These are phyloP conservation scores for Mercenaria mercenaria DNA, from an alignment of 1,140 invertebrate species.

Conservation along the genomic window DNA sequence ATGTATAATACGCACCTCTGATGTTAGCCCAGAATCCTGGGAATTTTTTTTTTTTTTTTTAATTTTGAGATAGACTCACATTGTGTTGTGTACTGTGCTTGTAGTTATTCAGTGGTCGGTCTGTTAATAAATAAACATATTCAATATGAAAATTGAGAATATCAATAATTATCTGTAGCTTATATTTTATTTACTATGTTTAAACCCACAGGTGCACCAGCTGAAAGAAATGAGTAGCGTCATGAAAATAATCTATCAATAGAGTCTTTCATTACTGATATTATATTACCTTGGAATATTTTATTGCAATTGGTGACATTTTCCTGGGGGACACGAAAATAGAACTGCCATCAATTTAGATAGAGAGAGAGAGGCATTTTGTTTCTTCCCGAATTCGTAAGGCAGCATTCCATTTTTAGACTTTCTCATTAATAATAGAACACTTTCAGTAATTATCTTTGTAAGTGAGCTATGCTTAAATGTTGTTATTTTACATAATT, in stretches of 20 bases:
- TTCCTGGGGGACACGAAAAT: background rate
- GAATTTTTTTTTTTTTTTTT: too few relatives aligned
- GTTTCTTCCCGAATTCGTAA: background rate
- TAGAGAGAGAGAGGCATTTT: background rate
- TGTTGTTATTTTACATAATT: too few relatives aligned
- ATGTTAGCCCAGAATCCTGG: too few relatives aligned
- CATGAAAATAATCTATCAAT: background rate
- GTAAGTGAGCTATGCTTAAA: too few relatives aligned
- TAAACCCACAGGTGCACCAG: background rate
- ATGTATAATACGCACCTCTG: too few relatives aligned
- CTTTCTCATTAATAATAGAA: conserved; percentile 24
- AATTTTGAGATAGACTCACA: too few relatives aligned
- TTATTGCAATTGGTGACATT: background rate
- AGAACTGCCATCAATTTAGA: background rate
- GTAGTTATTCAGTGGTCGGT: too few relatives aligned
- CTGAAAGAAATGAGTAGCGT: background rate
- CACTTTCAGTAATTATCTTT: background rate
- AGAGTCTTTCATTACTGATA: background rate
- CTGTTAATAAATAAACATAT: too few relatives aligned
- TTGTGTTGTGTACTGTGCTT: too few relatives aligned
- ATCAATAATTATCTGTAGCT: too few relatives aligned
- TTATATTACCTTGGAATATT: background rate
- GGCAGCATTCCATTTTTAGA: background rate
- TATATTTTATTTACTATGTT: too few relatives aligned
- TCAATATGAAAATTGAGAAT: too few relatives aligned